A percentile compares a stretch with the other conserved stretches of the same genome.
These are phyloP conservation scores for Smittia sp. DNA, from an alignment of 2,888 invertebrate species.

Conservation along the genomic window DNA sequence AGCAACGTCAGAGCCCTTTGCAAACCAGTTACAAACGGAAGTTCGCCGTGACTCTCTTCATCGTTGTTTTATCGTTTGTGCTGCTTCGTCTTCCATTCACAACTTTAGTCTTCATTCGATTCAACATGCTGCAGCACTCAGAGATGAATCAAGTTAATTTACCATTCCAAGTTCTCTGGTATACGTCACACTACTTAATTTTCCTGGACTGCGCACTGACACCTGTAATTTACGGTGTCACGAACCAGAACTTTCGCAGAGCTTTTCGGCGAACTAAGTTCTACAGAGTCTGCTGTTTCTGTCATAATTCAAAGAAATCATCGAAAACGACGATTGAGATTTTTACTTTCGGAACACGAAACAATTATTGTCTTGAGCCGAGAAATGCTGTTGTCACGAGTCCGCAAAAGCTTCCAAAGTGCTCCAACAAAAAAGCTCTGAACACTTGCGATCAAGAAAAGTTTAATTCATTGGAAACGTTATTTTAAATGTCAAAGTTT, in stretches of 20 bases:
- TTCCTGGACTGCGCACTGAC: slow-evolving; percentile 71
- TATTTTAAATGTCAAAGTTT: not conserved
- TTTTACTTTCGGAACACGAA: slow-evolving; percentile 6
- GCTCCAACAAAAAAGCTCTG: not conserved
- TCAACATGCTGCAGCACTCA: slow-evolving; percentile 53
- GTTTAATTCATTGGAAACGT: not conserved
- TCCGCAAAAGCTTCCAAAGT: no score
- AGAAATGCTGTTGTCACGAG: slow-evolving; percentile 1
- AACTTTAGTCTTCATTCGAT: slow-evolving; percentile 64
- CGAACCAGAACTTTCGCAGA: slow-evolving; percentile 65
- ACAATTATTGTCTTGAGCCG: not conserved
- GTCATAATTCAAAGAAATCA: slow-evolving; percentile 44
- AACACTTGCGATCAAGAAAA: no score
- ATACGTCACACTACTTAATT: slow-evolving; percentile 66
- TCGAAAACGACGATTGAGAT: not conserved
- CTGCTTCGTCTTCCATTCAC: slow-evolving; percentile 73
- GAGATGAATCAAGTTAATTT: slow-evolving; percentile 57
- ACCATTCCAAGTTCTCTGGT: slow-evolving; percentile 62
- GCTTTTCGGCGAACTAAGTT: slow-evolving; percentile 63
- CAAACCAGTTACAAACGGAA: slow-evolving; percentile 63
- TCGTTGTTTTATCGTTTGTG: slow-evolving; percentile 65
- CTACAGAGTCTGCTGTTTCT: slow-evolving; percentile 67
- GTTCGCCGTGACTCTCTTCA: slow-evolving; percentile 69
- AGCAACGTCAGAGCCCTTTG: slow-evolving; percentile 62
- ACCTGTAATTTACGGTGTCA: slow-evolving; percentile 74